Conservation (phyloP, 2,797 vertebrate genomes). For the Limnodromus scolopaceus region DNA sequence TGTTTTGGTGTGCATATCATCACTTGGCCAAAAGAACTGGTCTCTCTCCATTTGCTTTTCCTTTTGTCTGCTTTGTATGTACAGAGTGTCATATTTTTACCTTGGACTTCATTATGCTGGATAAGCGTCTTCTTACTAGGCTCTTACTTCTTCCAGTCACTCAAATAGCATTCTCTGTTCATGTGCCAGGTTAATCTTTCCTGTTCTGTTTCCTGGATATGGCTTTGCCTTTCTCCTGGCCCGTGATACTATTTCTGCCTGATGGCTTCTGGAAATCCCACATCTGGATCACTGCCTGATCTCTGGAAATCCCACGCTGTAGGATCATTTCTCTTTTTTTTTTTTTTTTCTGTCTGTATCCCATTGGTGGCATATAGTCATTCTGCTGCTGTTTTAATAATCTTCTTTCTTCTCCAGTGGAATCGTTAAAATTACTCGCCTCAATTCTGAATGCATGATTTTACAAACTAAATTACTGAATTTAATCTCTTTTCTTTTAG, state of each 20-base stretch:
- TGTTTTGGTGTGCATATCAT: neutral
- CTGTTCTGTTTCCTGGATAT: neutral
- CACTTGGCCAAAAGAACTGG: neutral
- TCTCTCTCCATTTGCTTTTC: neutral
- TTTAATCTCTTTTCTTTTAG: neutral
- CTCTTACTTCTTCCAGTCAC: neutral
- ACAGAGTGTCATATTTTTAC: neutral
- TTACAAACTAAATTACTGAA: neutral
- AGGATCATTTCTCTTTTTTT: neutral
- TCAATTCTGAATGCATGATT: neutral
- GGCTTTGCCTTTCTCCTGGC: neutral
- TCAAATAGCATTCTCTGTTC: neutral
- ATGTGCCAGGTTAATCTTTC: neutral
- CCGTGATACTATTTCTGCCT: neutral
- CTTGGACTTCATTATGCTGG: neutral
- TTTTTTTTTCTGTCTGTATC: neutral
- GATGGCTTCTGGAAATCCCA: neutral
- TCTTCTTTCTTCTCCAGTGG: neutral
- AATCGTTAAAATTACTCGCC: neutral
- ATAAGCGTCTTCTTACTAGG: neutral
- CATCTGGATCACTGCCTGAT: constrained; percentile 18
- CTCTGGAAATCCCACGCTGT: neutral
- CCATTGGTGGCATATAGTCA: neutral
- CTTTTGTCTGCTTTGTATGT: neutral
- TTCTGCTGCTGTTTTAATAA: neutral